Evolutionary conservation across 2,888 invertebrate species (phyloP).

Genomic region (Caenorhabditis sulstoni): DNA sequence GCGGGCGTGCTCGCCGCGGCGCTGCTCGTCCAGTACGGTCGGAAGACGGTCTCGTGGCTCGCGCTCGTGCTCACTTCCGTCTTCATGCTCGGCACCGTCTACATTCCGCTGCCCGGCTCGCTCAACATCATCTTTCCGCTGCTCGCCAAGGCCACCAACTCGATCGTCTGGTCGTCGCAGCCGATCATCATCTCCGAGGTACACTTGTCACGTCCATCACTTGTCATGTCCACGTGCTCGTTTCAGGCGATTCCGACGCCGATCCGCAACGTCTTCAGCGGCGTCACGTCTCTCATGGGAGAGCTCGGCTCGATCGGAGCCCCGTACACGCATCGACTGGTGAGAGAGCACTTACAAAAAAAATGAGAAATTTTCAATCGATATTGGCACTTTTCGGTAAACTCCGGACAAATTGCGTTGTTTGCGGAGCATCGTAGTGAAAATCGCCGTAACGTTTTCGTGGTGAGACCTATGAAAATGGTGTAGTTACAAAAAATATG

Average conservation of each 20-base stretch:
- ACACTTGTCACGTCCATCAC: neutral
- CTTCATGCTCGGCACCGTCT: conserved; percentile 54
- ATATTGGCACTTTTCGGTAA: no score
- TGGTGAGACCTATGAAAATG: no score
- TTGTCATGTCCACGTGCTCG: neutral
- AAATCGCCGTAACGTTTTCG: no score
- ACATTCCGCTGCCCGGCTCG: conserved; percentile 44
- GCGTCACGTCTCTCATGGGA: conserved; percentile 74
- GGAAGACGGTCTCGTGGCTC: conserved; percentile 62
- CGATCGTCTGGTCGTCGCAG: conserved; percentile 76
- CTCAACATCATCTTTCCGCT: conserved; percentile 72
- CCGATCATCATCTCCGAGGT: conserved; percentile 75
- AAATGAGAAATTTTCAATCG: no score
- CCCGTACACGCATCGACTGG: conserved; percentile 76
- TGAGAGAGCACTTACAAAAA: no score
- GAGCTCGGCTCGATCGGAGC: conserved; percentile 77
- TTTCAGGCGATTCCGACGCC: conserved; percentile 62
- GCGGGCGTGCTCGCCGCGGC: conserved; percentile 71
- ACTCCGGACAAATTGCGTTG: no score
- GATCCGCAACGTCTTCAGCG: conserved; percentile 76
- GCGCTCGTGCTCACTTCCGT: conserved; percentile 51
- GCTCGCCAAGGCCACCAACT: conserved; percentile 75
- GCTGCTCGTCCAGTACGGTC: conserved; percentile 55
- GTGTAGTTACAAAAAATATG: no score
- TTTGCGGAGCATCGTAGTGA: no score